phyloP scores from a whole-genome alignment of 1,140 invertebrate species.

The Campoletis sonorensis region DNA sequence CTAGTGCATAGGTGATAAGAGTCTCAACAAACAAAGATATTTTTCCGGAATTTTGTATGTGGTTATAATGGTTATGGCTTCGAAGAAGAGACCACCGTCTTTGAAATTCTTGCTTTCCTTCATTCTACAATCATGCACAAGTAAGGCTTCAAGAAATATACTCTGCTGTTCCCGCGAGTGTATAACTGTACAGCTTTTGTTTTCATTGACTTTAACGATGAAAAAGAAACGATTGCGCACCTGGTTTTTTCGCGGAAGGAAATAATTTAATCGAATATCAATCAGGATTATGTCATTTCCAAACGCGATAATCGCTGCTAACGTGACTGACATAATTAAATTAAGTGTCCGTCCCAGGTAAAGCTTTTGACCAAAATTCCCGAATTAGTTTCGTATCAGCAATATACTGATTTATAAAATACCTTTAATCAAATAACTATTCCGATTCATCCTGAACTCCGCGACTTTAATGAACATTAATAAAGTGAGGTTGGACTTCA shows the following conservation, averaged over 20 bases:
- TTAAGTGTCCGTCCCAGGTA: too few relatives aligned
- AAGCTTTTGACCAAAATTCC: too few relatives aligned
- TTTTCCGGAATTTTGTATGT: background rate
- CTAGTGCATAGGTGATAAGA: background rate
- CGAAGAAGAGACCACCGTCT: slow-evolving; percentile 46
- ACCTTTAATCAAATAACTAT: too few relatives aligned
- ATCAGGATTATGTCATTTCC: background rate
- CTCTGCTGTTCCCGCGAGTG: background rate
- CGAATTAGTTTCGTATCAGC: too few relatives aligned
- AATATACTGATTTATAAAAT: too few relatives aligned
- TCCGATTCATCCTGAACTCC: too few relatives aligned
- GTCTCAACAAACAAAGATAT: background rate
- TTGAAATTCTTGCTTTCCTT: slow-evolving; percentile 51
- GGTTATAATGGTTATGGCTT: slow-evolving; percentile 50
- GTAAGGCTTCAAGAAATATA: slow-evolving; percentile 55
- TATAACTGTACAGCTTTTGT: background rate
- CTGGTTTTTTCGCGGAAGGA: background rate
- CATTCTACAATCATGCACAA: slow-evolving; percentile 55
- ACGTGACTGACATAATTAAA: background rate
- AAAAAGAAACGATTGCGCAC: slow-evolving; percentile 10
- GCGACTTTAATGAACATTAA: too few relatives aligned
- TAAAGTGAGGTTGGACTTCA: too few relatives aligned
- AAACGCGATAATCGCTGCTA: background rate
- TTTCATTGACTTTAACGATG: background rate
- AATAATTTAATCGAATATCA: slow-evolving; percentile 21